Percentiles rank a stretch among this genome's conserved stretches.
phyloP scores from a whole-genome alignment of 2,797 vertebrate genomes.

The Perdix hodgsoniae region DNA sequence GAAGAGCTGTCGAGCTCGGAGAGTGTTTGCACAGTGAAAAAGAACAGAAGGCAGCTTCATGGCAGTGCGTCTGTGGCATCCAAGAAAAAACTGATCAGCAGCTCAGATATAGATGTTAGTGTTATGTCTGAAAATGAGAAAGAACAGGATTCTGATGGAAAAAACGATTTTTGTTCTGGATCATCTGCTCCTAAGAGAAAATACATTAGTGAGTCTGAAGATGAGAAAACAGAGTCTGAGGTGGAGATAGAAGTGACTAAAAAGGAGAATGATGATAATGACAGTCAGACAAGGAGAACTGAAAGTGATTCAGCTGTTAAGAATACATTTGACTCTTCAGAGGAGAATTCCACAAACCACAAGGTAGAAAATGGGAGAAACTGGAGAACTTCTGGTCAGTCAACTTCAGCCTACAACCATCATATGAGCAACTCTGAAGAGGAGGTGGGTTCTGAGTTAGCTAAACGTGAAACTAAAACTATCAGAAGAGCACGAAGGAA shows the following conservation, averaged over 20 bases:
- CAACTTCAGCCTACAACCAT: slow-evolving; percentile 25
- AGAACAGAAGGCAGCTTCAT: slow-evolving; percentile 72
- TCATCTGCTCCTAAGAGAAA: slow-evolving; percentile 40
- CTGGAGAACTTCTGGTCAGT: slow-evolving; percentile 19
- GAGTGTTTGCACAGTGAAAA: slow-evolving; percentile 48
- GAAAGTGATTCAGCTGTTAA: slow-evolving; percentile 9
- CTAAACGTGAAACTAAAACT: slow-evolving; percentile 9
- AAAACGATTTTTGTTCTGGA: background rate
- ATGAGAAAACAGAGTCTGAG: slow-evolving; percentile 74
- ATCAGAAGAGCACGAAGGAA: background rate
- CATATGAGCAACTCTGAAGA: slow-evolving; percentile 61
- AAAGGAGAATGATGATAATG: slow-evolving; percentile 30
- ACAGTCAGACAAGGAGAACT: background rate
- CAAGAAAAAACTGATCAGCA: slow-evolving; percentile 63
- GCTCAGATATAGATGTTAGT: slow-evolving; percentile 54
- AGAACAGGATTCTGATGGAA: background rate
- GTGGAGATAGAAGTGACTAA: slow-evolving; percentile 44
- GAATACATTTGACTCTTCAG: slow-evolving; percentile 44
- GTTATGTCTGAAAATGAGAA: slow-evolving; percentile 71
- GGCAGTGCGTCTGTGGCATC: slow-evolving; percentile 64
- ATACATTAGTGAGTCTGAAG: slow-evolving; percentile 68
- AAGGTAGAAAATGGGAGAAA: slow-evolving; percentile 47
- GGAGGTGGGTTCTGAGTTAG: slow-evolving; percentile 41
- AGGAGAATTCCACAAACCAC: slow-evolving; percentile 66
- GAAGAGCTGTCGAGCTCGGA: slow-evolving; percentile 83